Evolutionary conservation across 1,140 invertebrate genomes (phyloP).

Genomic region (Bombus vancouverensis): DNA sequence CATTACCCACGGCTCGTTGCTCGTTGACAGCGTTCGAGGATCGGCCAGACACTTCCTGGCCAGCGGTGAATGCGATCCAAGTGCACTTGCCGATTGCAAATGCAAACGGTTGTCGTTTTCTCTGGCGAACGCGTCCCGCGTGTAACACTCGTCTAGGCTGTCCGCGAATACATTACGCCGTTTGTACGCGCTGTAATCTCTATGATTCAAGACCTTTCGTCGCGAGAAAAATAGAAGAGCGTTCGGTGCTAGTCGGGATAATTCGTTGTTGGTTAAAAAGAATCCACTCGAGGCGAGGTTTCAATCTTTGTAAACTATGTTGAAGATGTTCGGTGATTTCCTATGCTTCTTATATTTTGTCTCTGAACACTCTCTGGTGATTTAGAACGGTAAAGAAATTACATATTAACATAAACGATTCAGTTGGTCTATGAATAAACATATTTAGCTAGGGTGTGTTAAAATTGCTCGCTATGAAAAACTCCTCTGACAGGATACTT

Average conservation of each 20-base stretch:
- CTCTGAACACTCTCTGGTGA: too few species aligned
- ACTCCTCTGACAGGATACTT: neutral
- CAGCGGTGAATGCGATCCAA: slow-evolving; percentile 43
- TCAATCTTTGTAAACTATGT: neutral
- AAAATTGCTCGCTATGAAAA: too few species aligned
- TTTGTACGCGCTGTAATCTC: slow-evolving; percentile 10
- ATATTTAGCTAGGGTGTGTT: too few species aligned
- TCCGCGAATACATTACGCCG: slow-evolving; percentile 35
- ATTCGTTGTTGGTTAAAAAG: neutral
- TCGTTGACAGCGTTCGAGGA: slow-evolving; percentile 33
- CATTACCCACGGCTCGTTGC: slow-evolving; percentile 42
- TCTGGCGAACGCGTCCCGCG: neutral
- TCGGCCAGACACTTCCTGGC: slow-evolving; percentile 39
- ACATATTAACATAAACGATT: neutral
- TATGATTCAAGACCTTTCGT: slow-evolving; percentile 38
- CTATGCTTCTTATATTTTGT: too few species aligned
- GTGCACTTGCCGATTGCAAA: slow-evolving; percentile 43
- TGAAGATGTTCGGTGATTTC: neutral
- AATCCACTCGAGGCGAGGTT: neutral
- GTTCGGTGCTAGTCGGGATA: neutral
- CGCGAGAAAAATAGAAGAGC: neutral
- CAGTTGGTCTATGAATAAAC: neutral
- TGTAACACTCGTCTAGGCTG: slow-evolving; percentile 27
- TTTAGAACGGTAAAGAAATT: neutral
- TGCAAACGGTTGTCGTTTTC: slow-evolving; percentile 30